Conservation (phyloP, 1,140 invertebrate species). For the Branchinecta lynchi region DNA sequence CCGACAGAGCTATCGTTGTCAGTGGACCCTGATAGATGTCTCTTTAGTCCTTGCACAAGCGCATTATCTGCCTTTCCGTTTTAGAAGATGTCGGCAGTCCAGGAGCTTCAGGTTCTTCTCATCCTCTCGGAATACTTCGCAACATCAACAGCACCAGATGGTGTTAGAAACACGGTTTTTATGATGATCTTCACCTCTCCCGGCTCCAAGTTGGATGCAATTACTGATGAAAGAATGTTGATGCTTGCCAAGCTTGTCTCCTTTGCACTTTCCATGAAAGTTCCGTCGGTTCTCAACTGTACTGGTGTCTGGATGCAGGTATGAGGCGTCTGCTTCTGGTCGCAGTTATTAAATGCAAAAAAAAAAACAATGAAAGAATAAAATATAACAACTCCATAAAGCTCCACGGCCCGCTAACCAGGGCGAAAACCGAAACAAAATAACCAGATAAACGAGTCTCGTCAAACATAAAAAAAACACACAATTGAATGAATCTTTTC, state of each 20-base stretch:
- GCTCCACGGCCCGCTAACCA: no score
- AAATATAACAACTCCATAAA: no score
- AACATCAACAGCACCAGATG: slow-evolving; percentile 44
- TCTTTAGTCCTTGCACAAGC: no score
- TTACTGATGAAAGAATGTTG: slow-evolving; percentile 38
- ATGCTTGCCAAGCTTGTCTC: slow-evolving; percentile 61
- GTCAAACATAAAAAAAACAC: no score
- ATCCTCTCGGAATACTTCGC: slow-evolving; percentile 56
- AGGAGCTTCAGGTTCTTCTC: slow-evolving; percentile 57
- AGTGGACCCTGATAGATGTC: no score
- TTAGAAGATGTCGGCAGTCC: slow-evolving; percentile 41
- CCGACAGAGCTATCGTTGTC: no score
- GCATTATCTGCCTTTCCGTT: slow-evolving; percentile 17
- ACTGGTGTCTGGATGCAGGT: slow-evolving; percentile 64
- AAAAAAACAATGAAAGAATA: no score
- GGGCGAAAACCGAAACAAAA: no score
- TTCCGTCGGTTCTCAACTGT: slow-evolving; percentile 49
- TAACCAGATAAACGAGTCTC: no score
- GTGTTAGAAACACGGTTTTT: slow-evolving; percentile 60
- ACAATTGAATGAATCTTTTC: no score
- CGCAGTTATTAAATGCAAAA: no score
- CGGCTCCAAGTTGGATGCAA: slow-evolving; percentile 29
- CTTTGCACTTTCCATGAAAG: slow-evolving; percentile 53
- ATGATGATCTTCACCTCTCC: slow-evolving; percentile 47
- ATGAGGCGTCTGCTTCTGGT: slow-evolving; percentile 16